Conservation (phyloP, 1,140 invertebrate genomes). For the Drosophila seguyi region DNA sequence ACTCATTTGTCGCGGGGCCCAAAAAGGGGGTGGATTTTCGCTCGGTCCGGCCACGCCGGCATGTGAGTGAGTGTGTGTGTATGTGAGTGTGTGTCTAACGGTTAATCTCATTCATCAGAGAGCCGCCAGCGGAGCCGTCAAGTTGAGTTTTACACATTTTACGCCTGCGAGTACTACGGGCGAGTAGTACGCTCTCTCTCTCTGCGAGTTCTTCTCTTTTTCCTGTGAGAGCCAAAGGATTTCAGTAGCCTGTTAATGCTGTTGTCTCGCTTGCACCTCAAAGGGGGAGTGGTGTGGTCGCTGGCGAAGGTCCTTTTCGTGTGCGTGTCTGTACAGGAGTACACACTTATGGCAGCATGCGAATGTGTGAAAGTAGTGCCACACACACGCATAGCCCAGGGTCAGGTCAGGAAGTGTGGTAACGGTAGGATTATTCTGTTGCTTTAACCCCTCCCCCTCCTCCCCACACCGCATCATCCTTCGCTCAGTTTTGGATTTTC, state of each 20-base stretch:
- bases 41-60: constrained; percentile 46
- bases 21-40: constrained; percentile 69
- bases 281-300: constrained; percentile 57
- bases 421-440: constrained; percentile 63
- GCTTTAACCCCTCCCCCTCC: constrained; percentile 22
- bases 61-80: constrained; percentile 9
- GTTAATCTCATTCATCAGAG: constrained; percentile 83
- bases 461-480: neutral
- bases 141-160: constrained; percentile 79
- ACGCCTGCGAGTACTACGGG: constrained; percentile 75
- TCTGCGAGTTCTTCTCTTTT: constrained; percentile 8
- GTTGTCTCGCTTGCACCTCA: constrained; percentile 51
- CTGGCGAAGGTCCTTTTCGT: constrained; percentile 75
- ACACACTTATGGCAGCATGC: constrained; percentile 41
- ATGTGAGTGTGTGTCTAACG: constrained; percentile 52
- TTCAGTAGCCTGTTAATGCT: constrained; percentile 68
- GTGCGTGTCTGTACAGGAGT: constrained; percentile 27
- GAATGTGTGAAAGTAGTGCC: constrained; percentile 75
- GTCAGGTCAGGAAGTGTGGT: constrained; percentile 77
- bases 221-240: constrained; percentile 22
- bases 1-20: constrained; percentile 56
- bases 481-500: constrained; percentile 40
- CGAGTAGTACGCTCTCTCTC: constrained; percentile 34
- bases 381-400: constrained; percentile 55
- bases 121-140: constrained; percentile 51